A percentile compares a stretch with the other conserved stretches of the same genome.
Evolutionary conservation across 2,888 invertebrate species (phyloP).

Genomic region (Nebria salina): DNA sequence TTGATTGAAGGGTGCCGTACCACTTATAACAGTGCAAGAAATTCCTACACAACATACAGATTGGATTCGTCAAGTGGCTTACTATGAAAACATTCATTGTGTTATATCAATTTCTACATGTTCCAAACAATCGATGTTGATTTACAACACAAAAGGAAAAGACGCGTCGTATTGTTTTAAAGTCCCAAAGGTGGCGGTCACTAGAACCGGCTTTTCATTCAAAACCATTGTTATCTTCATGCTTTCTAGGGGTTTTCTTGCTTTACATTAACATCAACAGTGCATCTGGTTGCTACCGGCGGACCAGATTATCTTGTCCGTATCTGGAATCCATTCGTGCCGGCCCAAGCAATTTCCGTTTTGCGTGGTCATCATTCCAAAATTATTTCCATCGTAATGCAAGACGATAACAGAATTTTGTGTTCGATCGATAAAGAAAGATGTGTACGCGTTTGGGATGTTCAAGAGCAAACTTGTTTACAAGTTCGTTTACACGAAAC

Average conservation of each 20-base stretch:
- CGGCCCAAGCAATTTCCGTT: constrained; percentile 70
- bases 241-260: constrained; percentile 68
- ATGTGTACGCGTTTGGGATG: constrained; percentile 81
- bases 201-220: too few species aligned
- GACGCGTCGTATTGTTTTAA: constrained; percentile 69
- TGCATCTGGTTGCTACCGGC: constrained; percentile 73
- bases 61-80: constrained; percentile 77
- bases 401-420: constrained; percentile 71
- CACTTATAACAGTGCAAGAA: constrained; percentile 66
- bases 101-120: constrained; percentile 70
- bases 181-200: constrained; percentile 62
- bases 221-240: background rate
- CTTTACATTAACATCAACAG: constrained; percentile 70
- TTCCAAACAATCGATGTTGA: constrained; percentile 65
- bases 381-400: constrained; percentile 73
- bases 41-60: constrained; percentile 70
- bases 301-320: constrained; percentile 77
- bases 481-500: constrained; percentile 63
- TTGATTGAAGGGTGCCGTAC: constrained; percentile 61
- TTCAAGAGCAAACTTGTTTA: constrained; percentile 71
- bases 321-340: constrained; percentile 85
- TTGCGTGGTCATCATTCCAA: constrained; percentile 78
- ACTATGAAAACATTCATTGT: constrained; percentile 72
- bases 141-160: constrained; percentile 69
- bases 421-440: constrained; percentile 79